phyloP scores from a whole-genome alignment of 1,140 invertebrate genomes.

The Rhynchophorus ferrugineus region DNA sequence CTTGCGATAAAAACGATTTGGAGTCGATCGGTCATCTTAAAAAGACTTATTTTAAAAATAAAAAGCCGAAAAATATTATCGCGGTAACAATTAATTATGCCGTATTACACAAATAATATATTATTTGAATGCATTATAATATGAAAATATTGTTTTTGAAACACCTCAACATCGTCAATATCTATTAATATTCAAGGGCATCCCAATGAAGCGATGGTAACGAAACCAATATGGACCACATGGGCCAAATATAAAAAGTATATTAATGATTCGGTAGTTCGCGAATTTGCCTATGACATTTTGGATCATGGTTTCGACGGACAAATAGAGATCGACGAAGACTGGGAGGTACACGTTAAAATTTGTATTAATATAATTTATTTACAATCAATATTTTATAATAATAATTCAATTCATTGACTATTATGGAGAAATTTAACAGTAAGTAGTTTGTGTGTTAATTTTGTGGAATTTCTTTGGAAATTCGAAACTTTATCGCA shows the following conservation, averaged over 20 bases:
- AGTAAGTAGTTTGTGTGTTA: neutral
- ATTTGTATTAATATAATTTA: neutral
- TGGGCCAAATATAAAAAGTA: conserved; percentile 72
- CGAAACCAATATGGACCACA: conserved; percentile 83
- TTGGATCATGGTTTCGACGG: conserved; percentile 62
- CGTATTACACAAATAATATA: too few relatives aligned
- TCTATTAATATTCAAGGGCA: too few relatives aligned
- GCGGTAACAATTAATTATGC: too few relatives aligned
- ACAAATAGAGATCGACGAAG: conserved; percentile 85
- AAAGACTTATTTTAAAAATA: neutral
- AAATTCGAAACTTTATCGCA: too few relatives aligned
- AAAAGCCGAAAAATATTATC: too few relatives aligned
- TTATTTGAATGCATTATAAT: too few relatives aligned
- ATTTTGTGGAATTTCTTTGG: neutral
- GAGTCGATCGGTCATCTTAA: too few relatives aligned
- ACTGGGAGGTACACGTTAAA: conserved; percentile 64
- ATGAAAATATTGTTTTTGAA: too few relatives aligned
- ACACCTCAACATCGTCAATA: too few relatives aligned
- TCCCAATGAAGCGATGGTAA: conserved; percentile 66
- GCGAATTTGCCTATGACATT: conserved; percentile 67
- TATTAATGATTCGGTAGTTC: conserved; percentile 60
- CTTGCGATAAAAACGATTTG: too few relatives aligned
- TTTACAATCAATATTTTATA: neutral
- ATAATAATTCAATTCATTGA: neutral
- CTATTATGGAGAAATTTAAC: neutral